Base-by-base conservation (phyloP, 2,113 vertebrate genomes). In the Oreochromis spilurus region DNA sequence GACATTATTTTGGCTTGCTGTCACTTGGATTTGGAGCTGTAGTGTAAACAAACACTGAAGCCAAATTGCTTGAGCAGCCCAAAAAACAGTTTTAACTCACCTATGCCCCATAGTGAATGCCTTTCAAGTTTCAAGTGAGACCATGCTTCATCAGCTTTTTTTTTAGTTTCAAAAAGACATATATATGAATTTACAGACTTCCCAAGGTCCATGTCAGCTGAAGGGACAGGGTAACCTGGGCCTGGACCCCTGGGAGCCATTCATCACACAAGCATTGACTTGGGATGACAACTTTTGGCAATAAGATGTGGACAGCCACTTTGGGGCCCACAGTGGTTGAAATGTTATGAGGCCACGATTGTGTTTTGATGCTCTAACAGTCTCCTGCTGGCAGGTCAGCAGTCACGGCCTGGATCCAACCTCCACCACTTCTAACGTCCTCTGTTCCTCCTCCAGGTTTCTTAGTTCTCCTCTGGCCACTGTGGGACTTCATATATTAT, bases 11-110 rank as follows among this genome's bases (percentile, higher is more conserved):
- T 5, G 40, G 4, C 11, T 12, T 11, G 4, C 11, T 40, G 40
- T 12, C 11, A 40, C 40, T 40, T 31, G 14, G 14, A 9, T 58
- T 29, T 16, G 0, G 55, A 58, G 55, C 26, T 0, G 55, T 58
- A 58, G 13, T 58, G 55, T 29, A 58, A 58, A 58, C 24, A 58
- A 29, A 57, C 13, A 57, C 55, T 58, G 26, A 58, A 58, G 26
- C 26, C 10, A 10, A 54, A 58, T 17, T 58, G 26, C 14, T 31
- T 17, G 26, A 58, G 57, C 14, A 58, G 55, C 55, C 26, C 14
- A 0, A 16, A 58, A 29, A 57, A 9, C 24, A 0, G 24, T 58
- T 29, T 58, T 29, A 17, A 58, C 16, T 17, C 55, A 58, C 55
- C 14, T 17, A 58, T 29, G 7, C 24, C 57, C 26, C 57, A 60